phyloP scores from a whole-genome alignment of 2,113 vertebrate genomes.

The Chaetops frenatus region DNA sequence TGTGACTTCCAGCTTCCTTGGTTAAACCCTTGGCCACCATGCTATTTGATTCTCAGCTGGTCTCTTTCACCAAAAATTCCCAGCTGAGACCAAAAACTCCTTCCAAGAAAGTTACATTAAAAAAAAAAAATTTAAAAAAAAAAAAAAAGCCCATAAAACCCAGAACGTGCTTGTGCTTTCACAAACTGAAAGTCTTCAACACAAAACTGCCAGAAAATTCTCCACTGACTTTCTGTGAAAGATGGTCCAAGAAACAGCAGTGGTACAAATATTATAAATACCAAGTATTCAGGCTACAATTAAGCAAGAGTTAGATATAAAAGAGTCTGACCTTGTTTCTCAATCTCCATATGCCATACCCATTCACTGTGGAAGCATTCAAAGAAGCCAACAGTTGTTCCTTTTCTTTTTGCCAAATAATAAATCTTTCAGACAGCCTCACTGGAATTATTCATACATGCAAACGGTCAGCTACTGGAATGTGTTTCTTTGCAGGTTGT shows the following conservation, averaged over 20 bases:
- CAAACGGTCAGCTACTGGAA: neutral
- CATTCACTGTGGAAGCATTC: neutral
- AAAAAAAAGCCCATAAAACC: neutral
- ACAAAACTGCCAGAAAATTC: neutral
- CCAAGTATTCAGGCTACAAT: neutral
- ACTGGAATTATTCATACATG: neutral
- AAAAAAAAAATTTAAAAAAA: neutral
- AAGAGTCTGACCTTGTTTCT: conserved; percentile 9
- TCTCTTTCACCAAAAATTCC: neutral
- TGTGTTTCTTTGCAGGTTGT: neutral
- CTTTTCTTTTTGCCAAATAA: conserved; percentile 43
- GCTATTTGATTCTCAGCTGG: neutral
- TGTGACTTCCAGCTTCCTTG: neutral
- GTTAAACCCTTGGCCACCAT: neutral
- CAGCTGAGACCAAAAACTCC: neutral
- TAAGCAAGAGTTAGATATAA: neutral
- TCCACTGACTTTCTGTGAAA: neutral
- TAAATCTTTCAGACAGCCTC: conserved; percentile 29
- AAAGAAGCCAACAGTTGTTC: conserved; percentile 12
- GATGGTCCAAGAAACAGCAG: neutral
- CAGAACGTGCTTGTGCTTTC: neutral
- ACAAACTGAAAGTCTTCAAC: neutral
- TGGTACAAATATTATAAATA: neutral
- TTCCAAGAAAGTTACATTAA: neutral
- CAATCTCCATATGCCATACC: neutral